phyloP scores from a whole-genome alignment of 2,888 invertebrate species.

The Drosophila nigricruria region DNA sequence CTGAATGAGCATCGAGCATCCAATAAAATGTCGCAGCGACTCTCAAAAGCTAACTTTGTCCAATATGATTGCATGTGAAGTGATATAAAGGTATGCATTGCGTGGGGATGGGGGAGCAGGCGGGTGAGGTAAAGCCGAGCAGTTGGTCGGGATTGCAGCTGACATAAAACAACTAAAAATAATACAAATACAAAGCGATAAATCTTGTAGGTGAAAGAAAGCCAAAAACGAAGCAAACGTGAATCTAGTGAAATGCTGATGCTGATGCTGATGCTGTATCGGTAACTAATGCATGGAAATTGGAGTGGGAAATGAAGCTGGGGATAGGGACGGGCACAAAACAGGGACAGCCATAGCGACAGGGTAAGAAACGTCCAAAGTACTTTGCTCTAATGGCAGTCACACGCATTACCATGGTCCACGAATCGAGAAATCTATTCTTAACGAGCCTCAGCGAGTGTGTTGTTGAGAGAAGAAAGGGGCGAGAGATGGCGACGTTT shows the following conservation, averaged over 20 bases:
- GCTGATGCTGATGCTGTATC: constrained; percentile 45
- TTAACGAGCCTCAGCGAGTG: constrained; percentile 55
- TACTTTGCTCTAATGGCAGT: constrained; percentile 77
- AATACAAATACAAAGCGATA: constrained; percentile 82
- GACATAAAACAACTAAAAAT: constrained; percentile 81
- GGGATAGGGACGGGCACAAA: background rate
- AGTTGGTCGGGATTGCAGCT: constrained; percentile 53
- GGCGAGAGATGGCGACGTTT: constrained; percentile 65
- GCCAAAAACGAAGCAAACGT: constrained; percentile 45
- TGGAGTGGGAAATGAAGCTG: constrained; percentile 18
- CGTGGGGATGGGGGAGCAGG: background rate
- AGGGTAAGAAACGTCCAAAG: constrained; percentile 47
- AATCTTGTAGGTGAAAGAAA: constrained; percentile 83
- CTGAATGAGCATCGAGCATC: constrained; percentile 24
- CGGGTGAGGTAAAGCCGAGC: constrained; percentile 6
- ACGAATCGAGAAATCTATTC: constrained; percentile 57
- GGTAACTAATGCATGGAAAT: constrained; percentile 31
- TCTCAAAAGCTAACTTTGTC: constrained; percentile 43
- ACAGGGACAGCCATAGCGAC: background rate
- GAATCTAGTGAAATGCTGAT: constrained; percentile 42
- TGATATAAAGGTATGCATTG: constrained; percentile 4
- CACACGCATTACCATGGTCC: constrained; percentile 68
- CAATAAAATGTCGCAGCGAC: constrained; percentile 53
- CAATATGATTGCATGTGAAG: constrained; percentile 4
- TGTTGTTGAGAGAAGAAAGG: constrained; percentile 56